phyloP scores from a whole-genome alignment of 1,140 invertebrate species.

The Andrena cerasifolii region DNA sequence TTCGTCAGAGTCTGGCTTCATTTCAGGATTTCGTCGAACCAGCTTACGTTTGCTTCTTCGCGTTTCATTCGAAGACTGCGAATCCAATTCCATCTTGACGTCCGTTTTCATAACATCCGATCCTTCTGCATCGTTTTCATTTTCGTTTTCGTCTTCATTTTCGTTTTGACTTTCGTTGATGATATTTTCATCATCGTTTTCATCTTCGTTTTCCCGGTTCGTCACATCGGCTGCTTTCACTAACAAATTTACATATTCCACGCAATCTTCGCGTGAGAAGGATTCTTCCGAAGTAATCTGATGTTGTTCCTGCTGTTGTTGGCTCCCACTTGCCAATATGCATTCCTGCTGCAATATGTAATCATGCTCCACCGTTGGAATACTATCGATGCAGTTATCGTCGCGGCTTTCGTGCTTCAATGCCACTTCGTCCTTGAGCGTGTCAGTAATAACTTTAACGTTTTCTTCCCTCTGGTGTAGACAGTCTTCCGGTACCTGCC shows the following conservation, averaged over 20 bases:
- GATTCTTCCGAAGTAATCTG: constrained; percentile 4
- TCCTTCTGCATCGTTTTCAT: background rate
- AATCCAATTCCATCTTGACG: constrained; percentile 16
- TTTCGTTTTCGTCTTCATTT: constrained; percentile 6
- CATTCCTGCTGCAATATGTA: constrained; percentile 70
- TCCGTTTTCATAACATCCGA: background rate
- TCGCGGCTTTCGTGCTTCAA: background rate
- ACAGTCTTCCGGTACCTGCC: constrained; percentile 23
- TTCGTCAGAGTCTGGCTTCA: constrained; percentile 72
- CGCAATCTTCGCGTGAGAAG: constrained; percentile 20
- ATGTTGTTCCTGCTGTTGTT: background rate
- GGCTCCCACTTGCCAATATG: constrained; percentile 22
- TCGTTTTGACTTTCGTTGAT: constrained; percentile 13
- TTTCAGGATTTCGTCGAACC: constrained; percentile 22
- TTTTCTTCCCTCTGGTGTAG: constrained; percentile 1
- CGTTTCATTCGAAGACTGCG: constrained; percentile 47
- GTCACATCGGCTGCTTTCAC: constrained; percentile 17
- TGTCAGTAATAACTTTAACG: background rate
- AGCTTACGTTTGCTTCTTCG: constrained; percentile 71
- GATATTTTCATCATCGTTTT: no score
- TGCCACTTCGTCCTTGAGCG: background rate
- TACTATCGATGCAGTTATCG: constrained; percentile 40
- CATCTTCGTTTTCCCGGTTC: constrained; percentile 12
- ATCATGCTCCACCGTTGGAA: constrained; percentile 68
- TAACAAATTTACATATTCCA: constrained; percentile 19